These are phyloP conservation scores for Kryptopterus vitreolus DNA, from an alignment of 2,797 vertebrate genomes.

Conservation along the genomic window DNA sequence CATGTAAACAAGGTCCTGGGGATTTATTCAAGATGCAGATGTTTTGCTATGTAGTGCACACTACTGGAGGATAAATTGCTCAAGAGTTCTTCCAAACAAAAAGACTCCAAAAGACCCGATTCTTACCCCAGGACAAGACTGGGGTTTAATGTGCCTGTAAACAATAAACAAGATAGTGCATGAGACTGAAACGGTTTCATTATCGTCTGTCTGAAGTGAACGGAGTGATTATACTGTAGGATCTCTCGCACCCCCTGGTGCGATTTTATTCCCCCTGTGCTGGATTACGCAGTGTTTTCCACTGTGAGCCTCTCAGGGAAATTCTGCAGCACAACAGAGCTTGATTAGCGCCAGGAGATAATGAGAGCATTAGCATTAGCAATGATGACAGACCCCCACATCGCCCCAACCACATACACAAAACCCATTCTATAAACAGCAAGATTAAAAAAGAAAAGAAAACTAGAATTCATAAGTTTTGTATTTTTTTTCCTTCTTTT, in stretches of 20 bases:
- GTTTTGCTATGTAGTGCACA: background rate
- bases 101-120: background rate
- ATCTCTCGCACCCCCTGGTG: background rate
- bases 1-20: background rate
- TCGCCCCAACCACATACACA: background rate
- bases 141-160: background rate
- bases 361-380: conserved; percentile 58
- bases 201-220: conserved; percentile 9
- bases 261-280: background rate
- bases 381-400: background rate
- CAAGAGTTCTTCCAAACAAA: background rate
- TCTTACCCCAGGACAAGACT: background rate
- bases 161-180: background rate
- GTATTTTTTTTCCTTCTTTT: no score
- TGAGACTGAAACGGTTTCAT: conserved; percentile 3
- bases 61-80: background rate
- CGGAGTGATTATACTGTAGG: background rate
- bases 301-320: conserved; percentile 35
- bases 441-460: background rate
- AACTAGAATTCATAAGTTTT: background rate
- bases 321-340: background rate
- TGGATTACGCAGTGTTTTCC: conserved; percentile 62
- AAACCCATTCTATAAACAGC: background rate
- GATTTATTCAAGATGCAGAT: background rate
- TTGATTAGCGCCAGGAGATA: conserved; percentile 61